Evolutionary conservation across 1,140 invertebrate genomes (phyloP), one percentile per base, ranked within the genome.

Genomic region (Cydia strobilella): DNA sequence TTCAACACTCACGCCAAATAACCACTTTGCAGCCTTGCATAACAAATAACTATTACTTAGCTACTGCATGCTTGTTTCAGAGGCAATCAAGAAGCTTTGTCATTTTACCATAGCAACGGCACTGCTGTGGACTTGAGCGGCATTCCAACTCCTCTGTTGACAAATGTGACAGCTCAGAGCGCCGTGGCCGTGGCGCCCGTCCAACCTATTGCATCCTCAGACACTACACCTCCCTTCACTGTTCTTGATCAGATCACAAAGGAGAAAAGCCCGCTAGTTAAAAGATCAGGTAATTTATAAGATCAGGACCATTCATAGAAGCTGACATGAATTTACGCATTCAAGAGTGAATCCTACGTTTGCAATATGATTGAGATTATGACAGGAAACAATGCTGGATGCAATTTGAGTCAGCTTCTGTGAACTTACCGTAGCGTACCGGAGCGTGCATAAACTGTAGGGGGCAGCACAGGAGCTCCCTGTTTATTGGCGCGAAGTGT

Each of bases 131-230:
- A 90, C 65, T 73, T 90, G 69, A 84, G 79, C 42, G 66, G 76
- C 13, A 84, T 90, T 59, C 79, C 81, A 5, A 69, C 73, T 7
- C 87, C 87, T 0, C 75, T 90, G n/a, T 31, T 86, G 7, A 89
- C 88, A 0, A 90, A 90, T 42, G 82, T 90, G 42, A 89, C 86
- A 13, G 88, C 87, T 3, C 85, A 90, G 45, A 86, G 84, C 63
- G 63, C 89, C 2, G 78, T 90, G 1, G 87, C 82, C 3, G 69
- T 89, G 2, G 81, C 84, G 0, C 86, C 85, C 20, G 74, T 79
- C 45, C 66, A 1, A 80, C 78, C 3, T 45, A 75, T n/a, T 35
- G 65, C 15, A 18, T 5, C 15, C 27, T 39, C 65, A 1, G 18
- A 35, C 6, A 35, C 65, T 31, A 35, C 3, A 7, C 15, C 23